Evolutionary conservation across 2,797 vertebrate genomes (phyloP), one percentile per base, ranked within the genome.

Genomic region (Delichon dasypus): DNA sequence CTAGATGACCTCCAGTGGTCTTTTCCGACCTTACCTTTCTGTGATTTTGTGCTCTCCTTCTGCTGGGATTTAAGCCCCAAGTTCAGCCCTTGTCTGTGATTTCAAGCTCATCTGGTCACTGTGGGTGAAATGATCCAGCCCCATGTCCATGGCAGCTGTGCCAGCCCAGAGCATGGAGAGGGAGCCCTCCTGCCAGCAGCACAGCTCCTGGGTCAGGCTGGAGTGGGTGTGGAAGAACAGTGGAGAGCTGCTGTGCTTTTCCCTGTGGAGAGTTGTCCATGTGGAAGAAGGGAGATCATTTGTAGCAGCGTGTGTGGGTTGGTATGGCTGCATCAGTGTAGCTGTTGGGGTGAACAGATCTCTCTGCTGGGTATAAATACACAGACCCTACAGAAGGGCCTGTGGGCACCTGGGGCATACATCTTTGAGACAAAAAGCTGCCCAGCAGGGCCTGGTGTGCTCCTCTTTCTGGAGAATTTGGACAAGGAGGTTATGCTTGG

Each of bases 81-180:
- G 48, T 45, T 78, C 21, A 32, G 34, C 30, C 51, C 27, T 61
- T 7, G 5, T 13, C 65, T 75, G 30, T 88, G 58, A 45, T 77
- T 88, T 55, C 22, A 29, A 53, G 54, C 65, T 91, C 7, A 8
- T 13, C n/a, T 20, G 26, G 25, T 42, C 1, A 1, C 8, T 26
- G 47, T 50, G 27, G 34, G 25, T 78, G 50, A 67, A 65, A 9
- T 25, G 50, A 38, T 47, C 32, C 16, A 62, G 45, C 27, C 40
- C 44, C 1, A 0, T 21, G 75, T 11, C 50, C 7, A 0, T 25
- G 22, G 16, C 54, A 78, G 65, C 78, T 0, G 1, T 45, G 58
- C 57, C 42, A 66, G 38, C 45, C 36, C 27, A 2, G 36, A 51
- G 65, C 40, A 11, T 2, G 51, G 60, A 22, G 30, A 50, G 22